These are phyloP conservation scores for Amphiprion percula DNA, from an alignment of 2,113 vertebrate genomes.

Conservation along the genomic window DNA sequence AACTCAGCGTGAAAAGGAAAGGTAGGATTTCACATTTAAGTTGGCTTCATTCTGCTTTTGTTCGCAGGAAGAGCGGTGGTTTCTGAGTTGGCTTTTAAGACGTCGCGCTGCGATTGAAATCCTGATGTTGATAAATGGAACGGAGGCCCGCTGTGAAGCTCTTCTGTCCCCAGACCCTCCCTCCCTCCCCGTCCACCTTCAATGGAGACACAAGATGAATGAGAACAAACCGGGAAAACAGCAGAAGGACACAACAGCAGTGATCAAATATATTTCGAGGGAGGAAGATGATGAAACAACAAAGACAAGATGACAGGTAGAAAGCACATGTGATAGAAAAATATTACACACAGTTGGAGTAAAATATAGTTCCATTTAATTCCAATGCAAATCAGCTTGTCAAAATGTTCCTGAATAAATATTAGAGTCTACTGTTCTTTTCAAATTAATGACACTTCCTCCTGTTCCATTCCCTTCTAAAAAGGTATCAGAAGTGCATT, in stretches of 20 bases:
- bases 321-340: not conserved
- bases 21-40: constrained; percentile 53
- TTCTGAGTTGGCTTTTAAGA: constrained; percentile 73
- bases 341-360: not conserved
- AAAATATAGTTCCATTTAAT: constrained; percentile 2
- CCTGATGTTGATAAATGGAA: constrained; percentile 73
- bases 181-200: constrained; percentile 40
- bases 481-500: constrained; percentile 49
- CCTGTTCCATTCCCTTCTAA: constrained; percentile 3
- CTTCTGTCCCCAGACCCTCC: constrained; percentile 38
- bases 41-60: constrained; percentile 54
- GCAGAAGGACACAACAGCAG: constrained; percentile 48
- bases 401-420: constrained; percentile 15
- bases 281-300: constrained; percentile 19
- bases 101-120: constrained; percentile 53
- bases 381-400: constrained; percentile 25
- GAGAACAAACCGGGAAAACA: constrained; percentile 45
- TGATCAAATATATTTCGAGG: constrained; percentile 53
- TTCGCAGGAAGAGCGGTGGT: constrained; percentile 35
- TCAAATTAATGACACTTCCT: constrained; percentile 14
- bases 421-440: constrained; percentile 4
- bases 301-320: constrained; percentile 31
- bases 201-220: constrained; percentile 65
- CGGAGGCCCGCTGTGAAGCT: constrained; percentile 66
- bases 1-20: constrained; percentile 54